A percentile compares a stretch with the other conserved stretches of the same genome.
These are phyloP conservation scores for Heliothis subflexa DNA, from an alignment of 1,140 invertebrate species.

Conservation along the genomic window DNA sequence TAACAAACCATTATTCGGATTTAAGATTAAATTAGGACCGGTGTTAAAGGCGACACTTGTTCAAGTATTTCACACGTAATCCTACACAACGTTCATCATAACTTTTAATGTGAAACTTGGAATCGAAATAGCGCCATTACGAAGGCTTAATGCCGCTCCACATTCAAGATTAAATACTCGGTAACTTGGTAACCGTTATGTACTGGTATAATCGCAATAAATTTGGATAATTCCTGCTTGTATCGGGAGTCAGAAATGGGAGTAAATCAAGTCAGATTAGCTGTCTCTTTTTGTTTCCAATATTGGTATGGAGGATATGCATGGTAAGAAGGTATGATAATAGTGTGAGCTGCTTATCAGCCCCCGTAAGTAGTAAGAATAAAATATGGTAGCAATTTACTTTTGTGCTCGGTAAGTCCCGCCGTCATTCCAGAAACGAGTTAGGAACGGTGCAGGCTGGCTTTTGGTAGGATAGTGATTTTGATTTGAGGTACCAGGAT, in stretches of 20 bases:
- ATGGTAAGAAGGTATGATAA: conserved; percentile 22
- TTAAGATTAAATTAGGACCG: conserved; percentile 10
- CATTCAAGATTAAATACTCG: conserved; percentile 46
- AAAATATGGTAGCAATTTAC: conserved; percentile 25
- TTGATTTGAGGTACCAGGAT: background rate
- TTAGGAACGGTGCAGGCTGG: background rate
- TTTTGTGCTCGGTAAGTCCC: conserved; percentile 17
- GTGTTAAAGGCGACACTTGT: conserved; percentile 22
- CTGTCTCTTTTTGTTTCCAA: conserved; percentile 46
- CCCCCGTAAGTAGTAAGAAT: conserved; percentile 26
- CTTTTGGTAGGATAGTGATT: background rate
- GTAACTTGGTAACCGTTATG: conserved; percentile 38
- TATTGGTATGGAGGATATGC: conserved; percentile 22
- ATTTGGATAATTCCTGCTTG: conserved; percentile 41
- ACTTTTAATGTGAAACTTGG: conserved; percentile 48
- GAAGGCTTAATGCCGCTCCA: conserved; percentile 40
- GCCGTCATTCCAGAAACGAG: background rate
- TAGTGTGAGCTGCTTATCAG: conserved; percentile 34
- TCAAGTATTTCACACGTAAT: conserved; percentile 39
- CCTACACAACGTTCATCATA: conserved; percentile 39
- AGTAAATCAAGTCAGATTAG: conserved; percentile 65
- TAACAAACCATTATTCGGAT: conserved; percentile 22
- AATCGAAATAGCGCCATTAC: conserved; percentile 46
- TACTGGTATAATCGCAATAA: conserved; percentile 45
- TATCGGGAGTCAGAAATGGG: conserved; percentile 46